Evolutionary conservation across 2,113 vertebrate genomes (phyloP).

Genomic region (Eleginops maclovinus): DNA sequence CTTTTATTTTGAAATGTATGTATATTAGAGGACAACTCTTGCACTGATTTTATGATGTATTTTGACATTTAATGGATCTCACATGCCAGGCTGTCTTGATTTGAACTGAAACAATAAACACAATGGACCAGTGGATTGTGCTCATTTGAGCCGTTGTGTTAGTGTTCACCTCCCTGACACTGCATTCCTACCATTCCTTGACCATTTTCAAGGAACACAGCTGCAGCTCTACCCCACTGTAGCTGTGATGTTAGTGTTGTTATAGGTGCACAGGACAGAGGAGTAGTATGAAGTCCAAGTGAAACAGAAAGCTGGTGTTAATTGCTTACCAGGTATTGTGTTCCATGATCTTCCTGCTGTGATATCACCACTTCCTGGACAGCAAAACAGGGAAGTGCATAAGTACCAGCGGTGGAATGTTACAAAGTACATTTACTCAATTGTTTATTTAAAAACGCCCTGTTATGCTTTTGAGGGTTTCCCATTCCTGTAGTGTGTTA

Average conservation of each 20-base stretch:
- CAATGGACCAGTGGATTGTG: slow-evolving; percentile 32
- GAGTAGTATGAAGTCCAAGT: background rate
- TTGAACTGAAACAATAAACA: slow-evolving; percentile 65
- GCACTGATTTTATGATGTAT: slow-evolving; percentile 22
- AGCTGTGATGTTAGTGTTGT: slow-evolving; percentile 8
- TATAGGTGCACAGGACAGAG: slow-evolving; percentile 30
- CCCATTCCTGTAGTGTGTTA: too few relatives aligned
- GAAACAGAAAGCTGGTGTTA: slow-evolving; percentile 39
- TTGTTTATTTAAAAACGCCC: too few relatives aligned
- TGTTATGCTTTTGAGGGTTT: too few relatives aligned
- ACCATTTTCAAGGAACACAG: slow-evolving; percentile 32
- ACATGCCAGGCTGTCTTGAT: slow-evolving; percentile 34
- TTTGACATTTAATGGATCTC: slow-evolving; percentile 8
- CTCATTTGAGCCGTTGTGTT: slow-evolving; percentile 25
- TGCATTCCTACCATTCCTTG: slow-evolving; percentile 48
- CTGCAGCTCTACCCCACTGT: slow-evolving; percentile 21
- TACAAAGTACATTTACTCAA: too few relatives aligned
- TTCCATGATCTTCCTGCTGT: slow-evolving; percentile 60
- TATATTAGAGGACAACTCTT: slow-evolving; percentile 16
- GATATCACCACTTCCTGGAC: slow-evolving; percentile 52
- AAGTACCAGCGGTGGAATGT: too few relatives aligned
- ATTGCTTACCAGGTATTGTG: slow-evolving; percentile 58
- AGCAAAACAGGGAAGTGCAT: slow-evolving; percentile 14
- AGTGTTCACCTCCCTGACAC: slow-evolving; percentile 2
- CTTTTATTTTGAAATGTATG: slow-evolving; percentile 31